Evolutionary conservation across 2,797 vertebrate genomes (phyloP).

Genomic region (Sebastes kiyomatsui): DNA sequence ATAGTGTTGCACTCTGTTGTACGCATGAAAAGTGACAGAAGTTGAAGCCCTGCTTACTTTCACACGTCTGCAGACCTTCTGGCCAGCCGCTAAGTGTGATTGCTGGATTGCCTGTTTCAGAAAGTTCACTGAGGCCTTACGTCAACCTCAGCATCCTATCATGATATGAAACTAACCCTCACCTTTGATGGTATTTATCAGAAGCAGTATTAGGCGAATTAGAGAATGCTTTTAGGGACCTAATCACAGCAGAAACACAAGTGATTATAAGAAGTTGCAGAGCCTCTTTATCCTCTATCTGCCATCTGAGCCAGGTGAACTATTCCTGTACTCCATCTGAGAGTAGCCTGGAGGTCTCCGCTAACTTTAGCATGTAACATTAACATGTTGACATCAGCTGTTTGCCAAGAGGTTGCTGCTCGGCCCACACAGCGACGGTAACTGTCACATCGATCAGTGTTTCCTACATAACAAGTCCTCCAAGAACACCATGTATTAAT

Average conservation of each 20-base stretch:
- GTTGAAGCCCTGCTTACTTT: neutral
- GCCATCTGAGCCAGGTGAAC: neutral
- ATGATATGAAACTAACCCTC: neutral
- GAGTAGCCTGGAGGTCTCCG: neutral
- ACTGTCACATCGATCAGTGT: constrained; percentile 47
- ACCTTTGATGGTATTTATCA: neutral
- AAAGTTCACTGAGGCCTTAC: neutral
- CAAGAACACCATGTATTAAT: neutral
- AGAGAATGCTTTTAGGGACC: neutral
- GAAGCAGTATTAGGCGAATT: neutral
- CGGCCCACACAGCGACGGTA: neutral
- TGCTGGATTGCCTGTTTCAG: neutral
- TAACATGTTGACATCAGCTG: constrained; percentile 45
- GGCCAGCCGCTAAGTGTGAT: neutral
- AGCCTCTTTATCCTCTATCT: neutral
- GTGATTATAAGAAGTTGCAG: neutral
- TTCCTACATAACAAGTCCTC: neutral
- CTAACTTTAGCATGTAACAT: neutral
- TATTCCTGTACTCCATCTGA: neutral
- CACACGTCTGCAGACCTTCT: neutral
- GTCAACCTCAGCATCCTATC: neutral
- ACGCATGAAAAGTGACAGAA: neutral
- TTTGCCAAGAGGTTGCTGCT: constrained; percentile 20
- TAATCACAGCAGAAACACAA: neutral
- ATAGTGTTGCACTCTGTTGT: neutral